A percentile compares a stretch with the other conserved stretches of the same genome.
phyloP scores from a whole-genome alignment of 2,888 invertebrate species.

The Oegoconia quadripuncta region DNA sequence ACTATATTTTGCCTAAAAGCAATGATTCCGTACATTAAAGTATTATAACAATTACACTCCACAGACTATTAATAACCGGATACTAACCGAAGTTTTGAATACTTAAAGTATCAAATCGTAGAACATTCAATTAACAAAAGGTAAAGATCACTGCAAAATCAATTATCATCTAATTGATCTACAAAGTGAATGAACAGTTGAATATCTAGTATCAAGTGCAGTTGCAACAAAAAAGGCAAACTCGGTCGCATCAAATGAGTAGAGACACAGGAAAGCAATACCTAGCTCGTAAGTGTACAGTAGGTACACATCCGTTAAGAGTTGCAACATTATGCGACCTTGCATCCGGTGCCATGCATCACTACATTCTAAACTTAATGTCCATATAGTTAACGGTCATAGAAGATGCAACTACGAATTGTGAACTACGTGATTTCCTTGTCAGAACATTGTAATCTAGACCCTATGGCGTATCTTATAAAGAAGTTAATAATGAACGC shows the following conservation, averaged over 20 bases:
- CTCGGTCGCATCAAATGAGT: conserved; percentile 33
- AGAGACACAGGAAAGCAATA: conserved; percentile 53
- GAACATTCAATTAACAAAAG: no score
- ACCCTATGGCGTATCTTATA: conserved; percentile 18
- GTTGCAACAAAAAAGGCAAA: conserved; percentile 25
- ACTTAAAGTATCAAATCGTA: no score
- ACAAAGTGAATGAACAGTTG: not conserved
- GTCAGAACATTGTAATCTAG: conserved; percentile 20
- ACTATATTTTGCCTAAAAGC: no score
- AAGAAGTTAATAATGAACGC: not conserved
- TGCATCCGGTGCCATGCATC: conserved; percentile 21
- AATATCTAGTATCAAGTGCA: conserved; percentile 17
- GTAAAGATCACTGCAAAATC: not conserved
- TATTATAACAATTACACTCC: no score
- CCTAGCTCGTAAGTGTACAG: conserved; percentile 30
- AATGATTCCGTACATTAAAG: no score
- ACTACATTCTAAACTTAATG: conserved; percentile 26
- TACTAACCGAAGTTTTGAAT: no score
- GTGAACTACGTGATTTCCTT: not conserved
- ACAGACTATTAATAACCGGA: no score
- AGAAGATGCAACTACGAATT: not conserved
- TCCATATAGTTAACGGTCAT: not conserved
- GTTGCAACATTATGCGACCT: conserved; percentile 27
- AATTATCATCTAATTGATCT: conserved; percentile 3
- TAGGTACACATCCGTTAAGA: conserved; percentile 50